These are phyloP conservation scores for Hybognathus amarus DNA, from an alignment of 2,797 vertebrate genomes.

Conservation along the genomic window DNA sequence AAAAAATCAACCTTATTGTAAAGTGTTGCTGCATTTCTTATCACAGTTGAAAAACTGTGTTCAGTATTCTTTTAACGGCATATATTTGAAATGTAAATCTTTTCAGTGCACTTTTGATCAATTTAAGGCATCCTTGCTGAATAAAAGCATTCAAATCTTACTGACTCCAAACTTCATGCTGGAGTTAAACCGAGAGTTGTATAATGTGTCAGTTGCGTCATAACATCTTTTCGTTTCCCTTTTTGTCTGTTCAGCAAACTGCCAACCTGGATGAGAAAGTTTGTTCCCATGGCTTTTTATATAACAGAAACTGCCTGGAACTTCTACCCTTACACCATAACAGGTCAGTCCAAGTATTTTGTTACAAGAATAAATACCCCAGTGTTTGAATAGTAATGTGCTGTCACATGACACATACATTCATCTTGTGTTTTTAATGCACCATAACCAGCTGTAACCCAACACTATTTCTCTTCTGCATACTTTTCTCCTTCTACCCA, in stretches of 20 bases:
- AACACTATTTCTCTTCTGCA: constrained; percentile 37
- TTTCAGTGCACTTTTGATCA: background rate
- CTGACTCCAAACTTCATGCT: background rate
- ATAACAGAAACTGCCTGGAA: constrained; percentile 87
- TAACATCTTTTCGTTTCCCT: constrained; percentile 22
- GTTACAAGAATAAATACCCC: constrained; percentile 1
- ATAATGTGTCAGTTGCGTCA: background rate
- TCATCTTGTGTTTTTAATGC: background rate
- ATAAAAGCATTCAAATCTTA: background rate
- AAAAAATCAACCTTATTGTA: no score
- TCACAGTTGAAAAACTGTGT: background rate
- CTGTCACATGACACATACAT: background rate
- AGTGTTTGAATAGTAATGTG: background rate
- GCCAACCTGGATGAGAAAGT: constrained; percentile 77
- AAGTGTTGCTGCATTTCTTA: background rate
- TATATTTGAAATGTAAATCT: background rate
- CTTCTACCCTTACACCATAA: constrained; percentile 85
- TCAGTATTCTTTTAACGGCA: background rate
- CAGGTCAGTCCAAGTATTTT: constrained; percentile 67
- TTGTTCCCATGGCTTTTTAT: constrained; percentile 82
- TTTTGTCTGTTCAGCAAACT: constrained; percentile 76
- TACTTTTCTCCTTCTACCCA: constrained; percentile 43
- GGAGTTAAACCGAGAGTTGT: background rate
- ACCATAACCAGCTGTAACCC: constrained; percentile 38
- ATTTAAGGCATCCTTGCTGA: background rate